phyloP scores from a whole-genome alignment of 2,113 vertebrate genomes.

The Sphaerodactylus townsendi region DNA sequence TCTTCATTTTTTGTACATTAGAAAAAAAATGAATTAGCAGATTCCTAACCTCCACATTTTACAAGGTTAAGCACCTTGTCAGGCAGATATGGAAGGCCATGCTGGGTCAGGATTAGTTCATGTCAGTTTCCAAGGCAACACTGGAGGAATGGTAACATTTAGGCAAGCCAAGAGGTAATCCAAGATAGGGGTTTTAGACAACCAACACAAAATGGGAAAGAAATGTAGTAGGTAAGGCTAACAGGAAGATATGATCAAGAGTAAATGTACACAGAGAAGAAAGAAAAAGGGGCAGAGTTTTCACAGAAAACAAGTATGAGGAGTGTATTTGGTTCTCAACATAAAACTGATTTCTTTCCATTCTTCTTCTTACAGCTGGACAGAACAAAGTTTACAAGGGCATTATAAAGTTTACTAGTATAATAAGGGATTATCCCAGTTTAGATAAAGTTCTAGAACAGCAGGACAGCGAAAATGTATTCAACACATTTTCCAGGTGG shows the following conservation, averaged over 20 bases:
- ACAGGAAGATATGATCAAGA: not conserved
- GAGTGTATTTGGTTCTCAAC: not conserved
- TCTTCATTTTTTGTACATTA: not conserved
- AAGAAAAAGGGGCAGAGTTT: not conserved
- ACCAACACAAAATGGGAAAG: not conserved
- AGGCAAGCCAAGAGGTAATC: not conserved
- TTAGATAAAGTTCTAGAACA: not conserved
- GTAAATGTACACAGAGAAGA: not conserved
- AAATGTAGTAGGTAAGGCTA: not conserved
- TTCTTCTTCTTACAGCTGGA: not conserved
- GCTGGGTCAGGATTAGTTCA: not conserved
- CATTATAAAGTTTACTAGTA: not conserved
- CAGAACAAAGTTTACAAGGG: not conserved
- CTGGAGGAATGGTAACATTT: not conserved
- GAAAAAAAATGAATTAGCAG: not conserved
- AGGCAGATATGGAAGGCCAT: not conserved
- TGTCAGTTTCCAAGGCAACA: not conserved
- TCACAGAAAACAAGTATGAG: not conserved
- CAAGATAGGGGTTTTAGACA: not conserved
- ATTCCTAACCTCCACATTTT: not conserved
- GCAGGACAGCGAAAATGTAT: not conserved
- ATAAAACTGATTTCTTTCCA: not conserved
- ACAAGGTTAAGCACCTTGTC: not conserved
- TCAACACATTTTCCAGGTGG: not conserved
- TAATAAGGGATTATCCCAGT: not conserved